phyloP scores from a whole-genome alignment of 2,113 vertebrate species.

The Ceuthmochares aereus region DNA sequence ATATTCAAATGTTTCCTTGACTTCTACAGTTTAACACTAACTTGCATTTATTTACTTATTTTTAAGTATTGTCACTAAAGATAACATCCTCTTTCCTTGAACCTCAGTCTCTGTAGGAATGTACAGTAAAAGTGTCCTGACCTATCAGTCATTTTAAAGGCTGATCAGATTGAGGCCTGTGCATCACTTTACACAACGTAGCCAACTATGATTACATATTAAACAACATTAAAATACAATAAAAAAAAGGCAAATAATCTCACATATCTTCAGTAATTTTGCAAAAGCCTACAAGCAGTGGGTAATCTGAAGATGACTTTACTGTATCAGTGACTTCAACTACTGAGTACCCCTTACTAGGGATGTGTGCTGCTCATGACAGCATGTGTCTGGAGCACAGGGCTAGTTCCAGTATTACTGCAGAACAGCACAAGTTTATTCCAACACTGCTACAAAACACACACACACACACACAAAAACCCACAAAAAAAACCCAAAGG shows the following conservation, averaged over 20 bases:
- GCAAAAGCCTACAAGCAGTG: neutral
- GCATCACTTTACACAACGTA: neutral
- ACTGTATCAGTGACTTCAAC: neutral
- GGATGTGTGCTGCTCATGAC: rapidly evolving
- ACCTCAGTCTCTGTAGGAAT: neutral
- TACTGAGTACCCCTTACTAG: neutral
- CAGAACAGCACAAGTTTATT: neutral
- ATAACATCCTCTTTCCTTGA: neutral
- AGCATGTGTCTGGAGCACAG: rapidly evolving
- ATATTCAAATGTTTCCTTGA: neutral
- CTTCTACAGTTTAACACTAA: neutral
- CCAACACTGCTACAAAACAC: neutral
- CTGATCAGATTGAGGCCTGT: neutral
- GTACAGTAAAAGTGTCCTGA: neutral
- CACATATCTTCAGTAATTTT: neutral
- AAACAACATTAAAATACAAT: neutral
- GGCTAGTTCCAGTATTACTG: neutral
- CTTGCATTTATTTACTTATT: neutral
- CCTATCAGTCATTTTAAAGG: neutral
- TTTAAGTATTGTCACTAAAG: neutral
- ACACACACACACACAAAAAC: neutral
- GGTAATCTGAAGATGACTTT: neutral
- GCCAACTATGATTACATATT: neutral
- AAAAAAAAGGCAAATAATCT: neutral
- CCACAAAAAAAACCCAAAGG: neutral